Conservation (phyloP, 1,140 invertebrate genomes). For the Caenorhabditis inopinata region DNA sequence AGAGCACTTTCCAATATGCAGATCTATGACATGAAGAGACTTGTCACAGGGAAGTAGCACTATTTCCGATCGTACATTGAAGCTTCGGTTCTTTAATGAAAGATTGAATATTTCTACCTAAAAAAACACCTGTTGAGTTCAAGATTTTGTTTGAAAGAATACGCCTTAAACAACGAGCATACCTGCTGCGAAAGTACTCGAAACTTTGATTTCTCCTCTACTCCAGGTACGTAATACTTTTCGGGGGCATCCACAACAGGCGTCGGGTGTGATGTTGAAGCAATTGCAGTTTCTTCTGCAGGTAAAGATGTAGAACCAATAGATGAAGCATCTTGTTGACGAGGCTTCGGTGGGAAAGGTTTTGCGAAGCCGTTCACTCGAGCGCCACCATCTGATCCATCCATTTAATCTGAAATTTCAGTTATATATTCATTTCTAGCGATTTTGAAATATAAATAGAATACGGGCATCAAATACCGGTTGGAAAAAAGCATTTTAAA, state of each 20-base stretch:
- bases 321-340: background rate
- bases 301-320: background rate
- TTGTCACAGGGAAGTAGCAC: background rate
- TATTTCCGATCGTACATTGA: background rate
- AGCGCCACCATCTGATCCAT: background rate
- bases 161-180: no score
- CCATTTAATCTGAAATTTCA: background rate
- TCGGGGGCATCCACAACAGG: background rate
- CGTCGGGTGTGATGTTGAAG: background rate
- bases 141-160: background rate
- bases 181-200: constrained; percentile 3
- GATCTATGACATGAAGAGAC: background rate
- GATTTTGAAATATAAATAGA: background rate
- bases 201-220: background rate
- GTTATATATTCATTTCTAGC: no score
- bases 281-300: no score
- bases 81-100: background rate
- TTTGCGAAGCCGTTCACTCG: constrained; percentile 4
- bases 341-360: background rate
- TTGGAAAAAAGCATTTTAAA: no score
- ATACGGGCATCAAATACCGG: no score
- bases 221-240: background rate
- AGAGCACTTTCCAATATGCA: background rate
- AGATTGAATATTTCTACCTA: constrained; percentile 7
- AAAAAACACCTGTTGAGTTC: background rate